Conservation (phyloP, 2,113 vertebrate genomes). For the Microcebus jonahi region DNA sequence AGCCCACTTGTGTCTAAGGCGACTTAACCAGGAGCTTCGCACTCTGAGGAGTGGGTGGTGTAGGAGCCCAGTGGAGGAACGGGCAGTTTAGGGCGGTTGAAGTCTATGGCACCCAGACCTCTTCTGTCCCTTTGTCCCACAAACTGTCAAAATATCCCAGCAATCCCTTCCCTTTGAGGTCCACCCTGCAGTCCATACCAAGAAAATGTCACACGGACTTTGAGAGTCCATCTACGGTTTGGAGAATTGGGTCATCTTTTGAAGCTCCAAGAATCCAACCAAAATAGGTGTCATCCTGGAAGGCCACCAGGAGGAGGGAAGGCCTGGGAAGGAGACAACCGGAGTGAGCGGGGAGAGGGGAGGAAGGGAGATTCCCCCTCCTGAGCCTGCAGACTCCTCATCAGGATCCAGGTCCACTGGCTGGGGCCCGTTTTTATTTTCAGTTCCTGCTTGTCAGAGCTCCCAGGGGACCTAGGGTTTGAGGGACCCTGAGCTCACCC, state of each 20-base stretch:
- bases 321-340: not conserved
- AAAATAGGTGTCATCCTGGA: not conserved
- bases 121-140: conserved; percentile 39
- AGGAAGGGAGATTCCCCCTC: too few species aligned
- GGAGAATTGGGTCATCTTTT: conserved; percentile 21
- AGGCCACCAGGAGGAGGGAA: not conserved
- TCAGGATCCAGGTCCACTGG: not conserved
- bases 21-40: not conserved
- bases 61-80: not conserved
- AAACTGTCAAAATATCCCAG: not conserved
- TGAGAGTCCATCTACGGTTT: not conserved
- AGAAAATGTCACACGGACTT: not conserved
- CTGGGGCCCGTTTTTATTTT: not conserved
- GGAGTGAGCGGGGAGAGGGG: not conserved
- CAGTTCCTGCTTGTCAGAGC: not conserved
- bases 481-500: not conserved
- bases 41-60: not conserved
- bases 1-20: not conserved
- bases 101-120: not conserved
- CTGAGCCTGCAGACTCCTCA: not conserved
- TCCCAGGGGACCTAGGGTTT: not conserved
- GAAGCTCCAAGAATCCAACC: not conserved
- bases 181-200: not conserved
- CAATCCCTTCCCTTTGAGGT: not conserved
- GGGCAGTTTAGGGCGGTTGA: not conserved